Evolutionary conservation across 2,113 vertebrate species (phyloP).

Genomic region (Pelecanoides urinatrix): DNA sequence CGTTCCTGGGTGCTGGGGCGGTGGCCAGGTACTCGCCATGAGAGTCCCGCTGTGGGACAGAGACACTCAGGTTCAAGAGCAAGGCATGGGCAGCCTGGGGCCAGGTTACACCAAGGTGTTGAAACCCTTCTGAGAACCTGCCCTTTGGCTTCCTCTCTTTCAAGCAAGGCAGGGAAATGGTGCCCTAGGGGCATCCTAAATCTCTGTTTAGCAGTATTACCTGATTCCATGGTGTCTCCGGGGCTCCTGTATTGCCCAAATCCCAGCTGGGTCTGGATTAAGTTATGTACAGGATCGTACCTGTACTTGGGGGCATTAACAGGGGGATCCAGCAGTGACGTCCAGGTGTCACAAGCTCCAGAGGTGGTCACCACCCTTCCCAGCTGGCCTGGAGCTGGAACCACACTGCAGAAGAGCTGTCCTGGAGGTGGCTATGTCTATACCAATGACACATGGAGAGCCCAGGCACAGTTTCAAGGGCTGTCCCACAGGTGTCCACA

Average conservation of each 20-base stretch:
- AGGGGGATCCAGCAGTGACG: neutral
- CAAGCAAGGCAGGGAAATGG: neutral
- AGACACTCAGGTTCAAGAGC: neutral
- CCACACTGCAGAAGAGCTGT: neutral
- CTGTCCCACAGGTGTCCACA: neutral
- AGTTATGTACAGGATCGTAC: neutral
- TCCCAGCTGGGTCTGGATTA: neutral
- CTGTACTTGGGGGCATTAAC: accelerated
- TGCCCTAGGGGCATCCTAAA: neutral
- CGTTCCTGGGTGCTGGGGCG: neutral
- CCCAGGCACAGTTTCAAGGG: neutral
- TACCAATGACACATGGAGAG: neutral
- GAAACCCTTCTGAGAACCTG: neutral
- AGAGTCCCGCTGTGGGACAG: neutral
- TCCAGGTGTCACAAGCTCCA: neutral
- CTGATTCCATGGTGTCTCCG: neutral
- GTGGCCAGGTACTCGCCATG: too few species aligned
- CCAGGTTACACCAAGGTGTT: neutral
- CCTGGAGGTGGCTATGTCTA: neutral
- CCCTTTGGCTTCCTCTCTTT: neutral
- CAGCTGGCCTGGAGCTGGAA: neutral
- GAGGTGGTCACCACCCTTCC: neutral
- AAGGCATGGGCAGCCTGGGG: accelerated
- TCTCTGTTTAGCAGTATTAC: too few species aligned
- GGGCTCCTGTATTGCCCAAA: neutral